Evolutionary conservation across 1,140 invertebrate species (phyloP).

Genomic region (Parapsyche elsis): DNA sequence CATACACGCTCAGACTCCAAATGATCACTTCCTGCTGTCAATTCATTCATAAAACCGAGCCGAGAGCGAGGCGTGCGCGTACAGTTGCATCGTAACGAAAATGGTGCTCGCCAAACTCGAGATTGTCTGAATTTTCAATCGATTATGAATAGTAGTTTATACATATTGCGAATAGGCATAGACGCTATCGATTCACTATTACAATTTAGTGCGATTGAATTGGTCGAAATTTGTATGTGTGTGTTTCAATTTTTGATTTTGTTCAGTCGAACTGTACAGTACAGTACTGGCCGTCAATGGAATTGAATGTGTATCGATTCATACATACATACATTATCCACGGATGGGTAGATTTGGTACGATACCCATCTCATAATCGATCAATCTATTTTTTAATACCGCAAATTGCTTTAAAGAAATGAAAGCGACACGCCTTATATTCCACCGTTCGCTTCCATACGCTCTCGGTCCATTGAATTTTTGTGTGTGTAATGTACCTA

Average conservation of each 20-base stretch:
- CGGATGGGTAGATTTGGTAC: background rate
- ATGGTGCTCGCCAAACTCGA: too few relatives aligned
- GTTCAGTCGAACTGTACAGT: too few relatives aligned
- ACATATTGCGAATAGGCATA: background rate
- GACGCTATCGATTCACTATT: background rate
- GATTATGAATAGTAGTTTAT: too few relatives aligned
- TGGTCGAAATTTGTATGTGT: too few relatives aligned
- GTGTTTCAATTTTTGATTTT: too few relatives aligned
- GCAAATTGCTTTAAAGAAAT: conserved; percentile 6
- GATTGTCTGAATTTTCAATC: too few relatives aligned
- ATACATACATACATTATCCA: too few relatives aligned
- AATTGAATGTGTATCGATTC: conserved; percentile 11
- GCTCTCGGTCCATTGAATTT: background rate
- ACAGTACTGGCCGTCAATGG: conserved; percentile 6
- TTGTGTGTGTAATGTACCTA: too few relatives aligned
- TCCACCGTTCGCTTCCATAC: background rate
- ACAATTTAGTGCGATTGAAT: too few relatives aligned
- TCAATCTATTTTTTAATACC: conserved; percentile 20
- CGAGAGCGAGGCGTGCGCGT: conserved; percentile 11
- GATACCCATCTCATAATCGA: conserved; percentile 25
- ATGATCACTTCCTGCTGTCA: conserved; percentile 56
- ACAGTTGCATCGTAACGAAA: background rate
- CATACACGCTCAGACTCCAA: conserved; percentile 45
- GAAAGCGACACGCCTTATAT: conserved; percentile 6
- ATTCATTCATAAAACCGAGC: conserved; percentile 55